phyloP scores from a whole-genome alignment of 2,888 invertebrate genomes.

The Exocentrus adspersus region DNA sequence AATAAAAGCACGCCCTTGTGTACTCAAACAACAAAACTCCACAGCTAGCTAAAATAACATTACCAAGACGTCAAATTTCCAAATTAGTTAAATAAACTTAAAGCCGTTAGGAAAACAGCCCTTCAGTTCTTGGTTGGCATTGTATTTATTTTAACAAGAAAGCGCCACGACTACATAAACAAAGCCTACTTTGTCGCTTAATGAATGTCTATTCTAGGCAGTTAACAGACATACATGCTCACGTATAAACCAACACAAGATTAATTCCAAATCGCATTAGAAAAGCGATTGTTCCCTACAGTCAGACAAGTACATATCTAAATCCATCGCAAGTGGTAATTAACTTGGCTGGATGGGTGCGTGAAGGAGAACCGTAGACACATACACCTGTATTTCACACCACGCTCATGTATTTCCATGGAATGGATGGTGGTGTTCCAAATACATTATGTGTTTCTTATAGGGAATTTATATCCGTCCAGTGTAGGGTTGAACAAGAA shows the following conservation, averaged over 20 bases:
- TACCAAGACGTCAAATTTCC: slow-evolving; percentile 23
- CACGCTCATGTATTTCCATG: not conserved
- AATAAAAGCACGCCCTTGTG: slow-evolving; percentile 5
- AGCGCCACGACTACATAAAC: slow-evolving; percentile 29
- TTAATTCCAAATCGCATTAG: slow-evolving; percentile 38
- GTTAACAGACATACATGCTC: slow-evolving; percentile 28
- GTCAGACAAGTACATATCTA: slow-evolving; percentile 36
- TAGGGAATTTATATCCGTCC: too few relatives aligned
- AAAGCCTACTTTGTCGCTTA: slow-evolving; percentile 35
- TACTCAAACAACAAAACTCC: slow-evolving; percentile 17
- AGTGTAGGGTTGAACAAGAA: too few relatives aligned
- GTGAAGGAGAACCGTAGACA: slow-evolving; percentile 13
- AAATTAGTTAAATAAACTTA: slow-evolving; percentile 29
- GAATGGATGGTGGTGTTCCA: not conserved
- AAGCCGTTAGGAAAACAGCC: slow-evolving; percentile 23
- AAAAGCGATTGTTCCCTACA: slow-evolving; percentile 30
- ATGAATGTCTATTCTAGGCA: slow-evolving; percentile 37
- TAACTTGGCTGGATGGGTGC: slow-evolving; percentile 31
- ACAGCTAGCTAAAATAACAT: slow-evolving; percentile 4
- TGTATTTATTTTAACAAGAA: slow-evolving; percentile 35
- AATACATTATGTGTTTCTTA: too few relatives aligned
- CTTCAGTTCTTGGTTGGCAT: slow-evolving; percentile 22
- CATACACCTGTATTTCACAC: slow-evolving; percentile 8
- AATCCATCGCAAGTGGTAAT: slow-evolving; percentile 36
- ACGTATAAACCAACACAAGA: slow-evolving; percentile 31